Evolutionary conservation across 2,797 vertebrate species (phyloP).

Genomic region (Gobio occitaniae): DNA sequence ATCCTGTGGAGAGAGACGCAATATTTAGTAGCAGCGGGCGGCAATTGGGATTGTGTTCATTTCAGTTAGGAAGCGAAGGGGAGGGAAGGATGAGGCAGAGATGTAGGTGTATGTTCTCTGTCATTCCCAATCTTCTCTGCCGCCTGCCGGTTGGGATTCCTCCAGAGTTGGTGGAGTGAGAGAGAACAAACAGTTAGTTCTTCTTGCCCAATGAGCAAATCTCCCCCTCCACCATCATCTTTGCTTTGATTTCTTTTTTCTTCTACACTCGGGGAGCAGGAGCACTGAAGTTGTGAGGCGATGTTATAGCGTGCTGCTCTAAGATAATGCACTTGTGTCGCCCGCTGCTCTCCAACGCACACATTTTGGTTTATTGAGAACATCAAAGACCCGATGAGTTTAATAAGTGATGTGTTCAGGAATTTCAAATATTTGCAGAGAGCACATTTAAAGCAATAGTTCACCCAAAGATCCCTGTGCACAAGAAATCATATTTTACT

Average conservation of each 20-base stretch:
- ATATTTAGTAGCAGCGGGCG: slow-evolving; percentile 25
- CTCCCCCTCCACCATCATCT: slow-evolving; percentile 36
- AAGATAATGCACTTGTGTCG: slow-evolving; percentile 56
- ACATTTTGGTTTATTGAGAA: slow-evolving; percentile 42
- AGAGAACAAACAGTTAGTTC: slow-evolving; percentile 38
- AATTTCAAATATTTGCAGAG: slow-evolving; percentile 43
- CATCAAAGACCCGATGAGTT: slow-evolving; percentile 49
- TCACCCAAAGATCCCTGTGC: neutral
- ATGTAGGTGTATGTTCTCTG: slow-evolving; percentile 51
- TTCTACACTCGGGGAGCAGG: slow-evolving; percentile 39
- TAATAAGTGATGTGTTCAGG: slow-evolving; percentile 40
- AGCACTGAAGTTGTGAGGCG: slow-evolving; percentile 42
- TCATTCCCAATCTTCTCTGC: slow-evolving; percentile 57
- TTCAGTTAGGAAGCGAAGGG: slow-evolving; percentile 6
- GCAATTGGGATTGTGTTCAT: slow-evolving; percentile 32
- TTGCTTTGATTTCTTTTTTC: slow-evolving; percentile 53
- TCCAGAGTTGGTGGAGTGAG: slow-evolving; percentile 25
- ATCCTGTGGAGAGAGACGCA: slow-evolving; percentile 39
- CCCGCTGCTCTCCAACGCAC: slow-evolving; percentile 22
- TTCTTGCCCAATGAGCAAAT: slow-evolving; percentile 22
- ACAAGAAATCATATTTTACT: neutral
- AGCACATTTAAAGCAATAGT: slow-evolving; percentile 8
- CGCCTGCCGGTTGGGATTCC: slow-evolving; percentile 42
- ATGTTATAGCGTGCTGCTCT: slow-evolving; percentile 46
- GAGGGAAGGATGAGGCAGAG: slow-evolving; percentile 8